These are phyloP conservation scores for Philotrypesis tridentata DNA, from an alignment of 1,140 invertebrate species.

Conservation along the genomic window DNA sequence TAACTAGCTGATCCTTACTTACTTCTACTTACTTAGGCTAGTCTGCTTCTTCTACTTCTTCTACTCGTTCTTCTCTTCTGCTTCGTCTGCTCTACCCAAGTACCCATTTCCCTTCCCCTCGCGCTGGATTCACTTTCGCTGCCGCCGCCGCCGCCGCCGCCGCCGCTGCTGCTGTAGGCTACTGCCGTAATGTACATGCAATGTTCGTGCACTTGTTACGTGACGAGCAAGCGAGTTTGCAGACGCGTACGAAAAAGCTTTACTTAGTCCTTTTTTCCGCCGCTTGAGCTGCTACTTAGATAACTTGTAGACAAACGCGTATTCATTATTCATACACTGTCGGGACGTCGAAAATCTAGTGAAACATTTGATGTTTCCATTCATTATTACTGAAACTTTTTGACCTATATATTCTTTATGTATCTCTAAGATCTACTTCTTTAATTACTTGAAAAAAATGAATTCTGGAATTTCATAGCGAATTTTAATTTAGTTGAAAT, in stretches of 20 bases:
- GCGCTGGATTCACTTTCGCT: conserved; percentile 41
- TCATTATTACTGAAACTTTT: no score
- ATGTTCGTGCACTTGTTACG: conserved; percentile 46
- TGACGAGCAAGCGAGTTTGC: neutral
- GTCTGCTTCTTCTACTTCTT: conserved; percentile 14
- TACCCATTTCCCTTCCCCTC: neutral
- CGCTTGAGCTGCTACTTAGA: neutral
- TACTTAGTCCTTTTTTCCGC: neutral
- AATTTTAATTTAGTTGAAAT: no score
- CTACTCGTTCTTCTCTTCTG: neutral
- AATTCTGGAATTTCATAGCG: no score
- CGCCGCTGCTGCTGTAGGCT: neutral
- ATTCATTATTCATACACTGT: neutral
- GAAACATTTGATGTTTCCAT: neutral
- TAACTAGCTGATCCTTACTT: conserved; percentile 32
- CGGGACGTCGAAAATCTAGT: neutral
- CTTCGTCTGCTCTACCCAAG: neutral
- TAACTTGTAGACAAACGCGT: neutral
- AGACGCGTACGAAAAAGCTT: neutral
- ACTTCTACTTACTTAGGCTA: neutral
- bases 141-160: neutral
- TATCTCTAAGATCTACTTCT: no score
- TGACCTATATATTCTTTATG: no score
- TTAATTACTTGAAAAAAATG: no score
- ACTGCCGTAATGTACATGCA: conserved; percentile 33